Evolutionary conservation across 1,140 invertebrate species (phyloP).

Genomic region (Cyphomyrmex costatus): DNA sequence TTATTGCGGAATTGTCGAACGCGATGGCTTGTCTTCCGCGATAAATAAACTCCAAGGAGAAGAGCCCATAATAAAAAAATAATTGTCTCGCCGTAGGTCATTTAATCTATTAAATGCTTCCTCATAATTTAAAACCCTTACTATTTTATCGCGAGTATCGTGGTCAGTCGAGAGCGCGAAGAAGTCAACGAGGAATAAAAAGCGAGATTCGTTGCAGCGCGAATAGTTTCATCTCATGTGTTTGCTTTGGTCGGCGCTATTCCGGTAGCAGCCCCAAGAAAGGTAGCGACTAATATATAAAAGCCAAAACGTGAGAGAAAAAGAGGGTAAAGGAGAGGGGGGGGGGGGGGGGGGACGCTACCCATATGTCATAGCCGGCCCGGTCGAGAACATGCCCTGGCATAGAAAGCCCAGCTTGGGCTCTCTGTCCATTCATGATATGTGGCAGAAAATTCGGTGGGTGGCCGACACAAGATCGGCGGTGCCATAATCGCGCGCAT

Average conservation of each 20-base stretch:
- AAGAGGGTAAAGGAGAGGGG: conserved; percentile 68
- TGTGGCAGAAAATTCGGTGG: conserved; percentile 78
- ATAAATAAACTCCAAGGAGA: background rate
- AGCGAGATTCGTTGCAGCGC: background rate
- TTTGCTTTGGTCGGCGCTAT: conserved; percentile 56
- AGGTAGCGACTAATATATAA: conserved; percentile 49
- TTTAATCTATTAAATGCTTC: conserved; percentile 28
- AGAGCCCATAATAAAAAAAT: background rate
- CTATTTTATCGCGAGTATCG: background rate
- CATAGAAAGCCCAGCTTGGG: conserved; percentile 83
- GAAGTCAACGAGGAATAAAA: background rate
- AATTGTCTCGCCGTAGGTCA: conserved; percentile 15
- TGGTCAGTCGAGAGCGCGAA: background rate
- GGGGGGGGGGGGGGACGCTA: conserved; percentile 78
- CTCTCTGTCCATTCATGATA: conserved; percentile 81
- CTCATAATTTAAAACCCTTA: conserved; percentile 14
- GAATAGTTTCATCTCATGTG: conserved; percentile 46
- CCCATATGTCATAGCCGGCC: conserved; percentile 84
- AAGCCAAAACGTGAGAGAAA: conserved; percentile 61
- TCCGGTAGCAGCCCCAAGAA: conserved; percentile 30
- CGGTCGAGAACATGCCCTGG: conserved; percentile 81
- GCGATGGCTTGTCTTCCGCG: background rate
- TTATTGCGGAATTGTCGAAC: background rate
- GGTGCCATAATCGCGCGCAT: conserved; percentile 25
- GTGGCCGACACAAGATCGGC: conserved; percentile 58